Percentiles rank a stretch among this genome's conserved stretches.
Evolutionary conservation across 1,140 invertebrate genomes (phyloP).

Genomic region (Himalopsyche phryganea): DNA sequence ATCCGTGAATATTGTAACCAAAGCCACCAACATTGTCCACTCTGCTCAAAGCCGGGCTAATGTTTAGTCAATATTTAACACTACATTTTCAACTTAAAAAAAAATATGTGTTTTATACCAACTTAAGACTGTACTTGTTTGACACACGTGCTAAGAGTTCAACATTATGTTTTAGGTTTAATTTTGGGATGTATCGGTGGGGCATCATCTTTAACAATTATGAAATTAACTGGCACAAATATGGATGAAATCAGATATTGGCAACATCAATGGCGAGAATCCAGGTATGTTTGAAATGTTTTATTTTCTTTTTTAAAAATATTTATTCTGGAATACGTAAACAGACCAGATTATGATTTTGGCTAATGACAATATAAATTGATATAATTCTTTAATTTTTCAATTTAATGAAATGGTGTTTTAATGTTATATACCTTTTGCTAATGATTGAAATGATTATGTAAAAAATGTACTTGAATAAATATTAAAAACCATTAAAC

Average conservation of each 20-base stretch:
- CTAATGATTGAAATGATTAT: neutral
- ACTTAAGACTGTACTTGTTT: too few species aligned
- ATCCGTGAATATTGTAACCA: too few species aligned
- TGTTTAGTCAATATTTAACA: too few species aligned
- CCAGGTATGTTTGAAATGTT: constrained; percentile 34
- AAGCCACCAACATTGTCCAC: too few species aligned
- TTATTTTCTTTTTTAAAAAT: neutral
- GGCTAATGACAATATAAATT: neutral
- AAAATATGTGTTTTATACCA: too few species aligned
- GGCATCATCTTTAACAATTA: constrained; percentile 40
- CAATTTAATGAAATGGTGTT: neutral
- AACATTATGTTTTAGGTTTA: constrained; percentile 16
- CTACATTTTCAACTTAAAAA: too few species aligned
- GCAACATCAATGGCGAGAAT: constrained; percentile 49
- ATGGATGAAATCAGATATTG: constrained; percentile 55
- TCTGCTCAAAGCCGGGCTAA: too few species aligned
- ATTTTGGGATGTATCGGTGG: constrained; percentile 44
- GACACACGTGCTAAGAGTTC: too few species aligned
- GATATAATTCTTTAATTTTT: neutral
- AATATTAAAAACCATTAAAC: too few species aligned
- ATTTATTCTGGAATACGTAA: neutral
- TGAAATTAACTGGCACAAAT: constrained; percentile 50
- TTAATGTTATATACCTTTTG: neutral
- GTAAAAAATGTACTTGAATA: neutral
- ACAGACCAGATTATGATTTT: neutral